Percentiles rank a stretch among this genome's conserved stretches.
These are phyloP conservation scores for Rotaria socialis DNA, from an alignment of 2,888 invertebrate genomes.

Conservation along the genomic window DNA sequence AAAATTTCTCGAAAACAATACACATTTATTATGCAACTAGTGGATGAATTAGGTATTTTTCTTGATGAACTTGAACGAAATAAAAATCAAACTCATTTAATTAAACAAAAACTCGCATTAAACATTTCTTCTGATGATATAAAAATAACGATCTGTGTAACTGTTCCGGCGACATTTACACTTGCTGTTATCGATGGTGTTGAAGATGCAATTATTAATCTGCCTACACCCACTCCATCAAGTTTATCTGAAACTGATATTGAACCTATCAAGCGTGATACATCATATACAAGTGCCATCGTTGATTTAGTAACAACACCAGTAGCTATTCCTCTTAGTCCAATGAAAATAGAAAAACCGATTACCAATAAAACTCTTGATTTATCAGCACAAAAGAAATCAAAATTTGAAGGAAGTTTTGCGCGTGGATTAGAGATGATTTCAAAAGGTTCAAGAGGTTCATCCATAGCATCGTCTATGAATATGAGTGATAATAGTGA, in stretches of 20 bases:
- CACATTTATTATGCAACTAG: conserved; percentile 21
- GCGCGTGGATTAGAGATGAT: neutral
- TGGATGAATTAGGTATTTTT: neutral
- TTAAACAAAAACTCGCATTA: neutral
- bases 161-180: neutral
- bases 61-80: neutral
- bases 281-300: neutral
- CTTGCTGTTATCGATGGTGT: neutral
- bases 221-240: neutral
- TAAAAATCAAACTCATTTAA: neutral
- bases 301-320: neutral
- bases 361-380: neutral
- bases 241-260: neutral
- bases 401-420: neutral
- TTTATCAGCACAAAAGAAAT: neutral
- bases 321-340: neutral
- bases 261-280: neutral
- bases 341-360: neutral
- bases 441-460: neutral
- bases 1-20: conserved; percentile 30
- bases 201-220: neutral
- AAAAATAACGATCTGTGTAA: conserved; percentile 7
- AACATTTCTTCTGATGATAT: neutral
- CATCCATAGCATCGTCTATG: neutral
- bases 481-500: conserved; percentile 14